Evolutionary conservation across 1,140 invertebrate genomes (phyloP).

Genomic region (Thalassaphorura encarpata): DNA sequence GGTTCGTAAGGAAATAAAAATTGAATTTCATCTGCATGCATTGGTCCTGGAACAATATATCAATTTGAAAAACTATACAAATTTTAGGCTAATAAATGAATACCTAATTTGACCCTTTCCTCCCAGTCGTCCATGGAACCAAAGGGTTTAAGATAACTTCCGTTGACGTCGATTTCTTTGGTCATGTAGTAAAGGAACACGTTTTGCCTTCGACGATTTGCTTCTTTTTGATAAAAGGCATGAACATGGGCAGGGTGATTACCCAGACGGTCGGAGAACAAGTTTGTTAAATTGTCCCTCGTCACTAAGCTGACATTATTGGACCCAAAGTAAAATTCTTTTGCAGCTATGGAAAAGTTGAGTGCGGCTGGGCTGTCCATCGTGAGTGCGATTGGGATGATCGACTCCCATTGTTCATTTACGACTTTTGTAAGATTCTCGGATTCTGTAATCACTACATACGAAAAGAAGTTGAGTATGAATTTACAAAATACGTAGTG

Average conservation of each 20-base stretch:
- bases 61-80: neutral
- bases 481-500: no score
- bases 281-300: slow-evolving; percentile 43
- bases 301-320: slow-evolving; percentile 41
- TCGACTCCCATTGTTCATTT: no score
- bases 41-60: no score
- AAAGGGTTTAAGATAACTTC: neutral
- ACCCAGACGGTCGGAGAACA: slow-evolving; percentile 33
- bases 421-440: neutral
- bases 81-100: neutral
- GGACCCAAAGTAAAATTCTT: slow-evolving; percentile 49
- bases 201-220: neutral
- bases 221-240: slow-evolving; percentile 5
- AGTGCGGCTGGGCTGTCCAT: no score
- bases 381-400: no score
- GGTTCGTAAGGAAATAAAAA: slow-evolving; percentile 22
- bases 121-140: no score
- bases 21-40: slow-evolving; percentile 22
- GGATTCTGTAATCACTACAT: neutral
- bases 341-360: neutral
- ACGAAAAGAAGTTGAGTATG: neutral
- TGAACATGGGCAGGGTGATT: slow-evolving; percentile 2
- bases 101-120: no score
- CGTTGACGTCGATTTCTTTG: neutral
- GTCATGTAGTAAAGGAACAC: slow-evolving; percentile 11